A percentile compares a stretch with the other conserved stretches of the same genome.
phyloP scores from a whole-genome alignment of 2,888 invertebrate genomes.

The Chaitophorus viminalis region DNA sequence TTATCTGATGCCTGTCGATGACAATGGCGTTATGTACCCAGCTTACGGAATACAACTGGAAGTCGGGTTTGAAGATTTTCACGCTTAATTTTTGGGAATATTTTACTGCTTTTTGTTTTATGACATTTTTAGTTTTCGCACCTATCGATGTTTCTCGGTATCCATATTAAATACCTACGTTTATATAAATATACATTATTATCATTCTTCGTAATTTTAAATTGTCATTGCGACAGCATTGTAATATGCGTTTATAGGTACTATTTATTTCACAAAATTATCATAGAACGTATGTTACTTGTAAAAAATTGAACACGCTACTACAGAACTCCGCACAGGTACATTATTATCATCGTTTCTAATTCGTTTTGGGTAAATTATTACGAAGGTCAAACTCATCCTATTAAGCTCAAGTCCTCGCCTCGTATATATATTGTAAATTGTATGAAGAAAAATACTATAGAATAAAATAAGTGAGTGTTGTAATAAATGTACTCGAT shows the following conservation, averaged over 20 bases:
- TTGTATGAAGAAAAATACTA: no score
- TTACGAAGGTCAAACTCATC: no score
- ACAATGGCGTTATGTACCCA: background rate
- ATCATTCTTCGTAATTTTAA: background rate
- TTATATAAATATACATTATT: background rate
- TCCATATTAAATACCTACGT: background rate
- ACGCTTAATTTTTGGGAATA: background rate
- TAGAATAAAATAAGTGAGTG: no score
- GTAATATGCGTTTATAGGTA: background rate
- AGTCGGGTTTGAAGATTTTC: background rate
- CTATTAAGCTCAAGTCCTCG: no score
- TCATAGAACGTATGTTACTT: background rate
- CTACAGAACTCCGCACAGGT: no score
- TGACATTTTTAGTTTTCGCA: conserved; percentile 31
- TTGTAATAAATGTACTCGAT: no score
- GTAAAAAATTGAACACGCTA: no score
- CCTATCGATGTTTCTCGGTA: conserved; percentile 10
- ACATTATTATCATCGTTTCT: no score
- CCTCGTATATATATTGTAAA: no score
- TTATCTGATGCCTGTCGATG: background rate
- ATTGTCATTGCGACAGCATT: background rate
- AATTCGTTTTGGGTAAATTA: no score
- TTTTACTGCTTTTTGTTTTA: conserved; percentile 6
- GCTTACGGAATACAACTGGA: background rate
- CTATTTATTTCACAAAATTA: background rate